phyloP scores from a whole-genome alignment of 2,888 invertebrate species.

The Biston stratarius region DNA sequence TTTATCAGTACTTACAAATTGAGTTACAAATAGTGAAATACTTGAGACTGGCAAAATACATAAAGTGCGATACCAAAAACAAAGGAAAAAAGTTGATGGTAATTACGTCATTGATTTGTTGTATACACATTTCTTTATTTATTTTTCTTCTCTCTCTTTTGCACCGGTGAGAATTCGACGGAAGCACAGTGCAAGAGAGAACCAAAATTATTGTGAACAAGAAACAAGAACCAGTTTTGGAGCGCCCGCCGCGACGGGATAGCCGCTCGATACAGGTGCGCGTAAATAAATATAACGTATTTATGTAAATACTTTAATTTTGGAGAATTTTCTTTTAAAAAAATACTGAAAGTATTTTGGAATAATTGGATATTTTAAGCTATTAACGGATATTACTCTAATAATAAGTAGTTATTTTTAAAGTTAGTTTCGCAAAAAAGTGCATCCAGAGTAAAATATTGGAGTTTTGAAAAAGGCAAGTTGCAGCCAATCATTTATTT shows the following conservation, averaged over 20 bases:
- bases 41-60: too few relatives aligned
- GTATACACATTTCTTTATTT: not conserved
- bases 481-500: not conserved
- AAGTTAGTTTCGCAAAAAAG: not conserved
- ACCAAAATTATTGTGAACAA: constrained; percentile 17
- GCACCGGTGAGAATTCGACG: constrained; percentile 1
- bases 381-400: not conserved
- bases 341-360: not conserved
- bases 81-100: too few relatives aligned
- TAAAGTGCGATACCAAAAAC: too few relatives aligned
- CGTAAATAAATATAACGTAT: not conserved
- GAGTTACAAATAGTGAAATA: too few relatives aligned
- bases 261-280: constrained; percentile 2
- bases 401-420: not conserved
- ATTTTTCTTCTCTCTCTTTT: constrained; percentile 27
- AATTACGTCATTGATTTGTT: too few relatives aligned
- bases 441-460: not conserved
- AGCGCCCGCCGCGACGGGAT: constrained; percentile 40
- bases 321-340: not conserved
- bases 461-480: not conserved
- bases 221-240: constrained; percentile 51
- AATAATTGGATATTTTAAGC: not conserved
- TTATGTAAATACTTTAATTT: constrained; percentile 1
- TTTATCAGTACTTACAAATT: too few relatives aligned
- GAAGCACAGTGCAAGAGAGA: constrained; percentile 36